These are phyloP conservation scores for Neodiprion pinetum DNA, from an alignment of 1,140 invertebrate genomes.

Conservation along the genomic window DNA sequence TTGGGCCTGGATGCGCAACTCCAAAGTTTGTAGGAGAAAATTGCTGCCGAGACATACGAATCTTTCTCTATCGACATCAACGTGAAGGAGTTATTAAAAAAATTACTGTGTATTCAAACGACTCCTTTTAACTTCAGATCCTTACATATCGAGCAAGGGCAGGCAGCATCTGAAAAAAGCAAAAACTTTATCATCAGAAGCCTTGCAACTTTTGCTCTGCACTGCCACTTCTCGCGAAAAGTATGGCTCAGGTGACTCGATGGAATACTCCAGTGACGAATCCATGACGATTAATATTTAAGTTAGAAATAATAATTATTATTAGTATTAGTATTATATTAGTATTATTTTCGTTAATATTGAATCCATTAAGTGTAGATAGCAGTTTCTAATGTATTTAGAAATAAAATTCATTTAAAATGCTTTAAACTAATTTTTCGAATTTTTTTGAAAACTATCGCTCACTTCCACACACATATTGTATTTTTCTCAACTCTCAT, in stretches of 20 bases:
- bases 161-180: too few species aligned
- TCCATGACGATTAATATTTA: too few species aligned
- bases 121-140: conserved; percentile 27
- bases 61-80: conserved; percentile 29
- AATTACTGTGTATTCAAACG: too few species aligned
- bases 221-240: too few species aligned
- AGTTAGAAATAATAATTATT: background rate
- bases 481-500: background rate
- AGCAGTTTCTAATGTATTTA: background rate
- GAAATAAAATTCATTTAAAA: background rate
- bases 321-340: background rate
- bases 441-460: background rate
- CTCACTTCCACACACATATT: background rate
- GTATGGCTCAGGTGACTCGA: too few species aligned
- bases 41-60: conserved; percentile 29
- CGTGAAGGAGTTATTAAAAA: too few species aligned
- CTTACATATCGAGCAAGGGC: too few species aligned
- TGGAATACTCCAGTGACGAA: background rate
- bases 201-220: too few species aligned
- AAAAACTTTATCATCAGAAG: too few species aligned
- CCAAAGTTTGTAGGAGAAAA: too few species aligned
- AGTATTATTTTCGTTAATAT: background rate
- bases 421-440: background rate
- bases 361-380: background rate
- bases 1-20: too few species aligned